phyloP scores from a whole-genome alignment of 2,797 vertebrate species.

The Enteromius thamalakanensis region DNA sequence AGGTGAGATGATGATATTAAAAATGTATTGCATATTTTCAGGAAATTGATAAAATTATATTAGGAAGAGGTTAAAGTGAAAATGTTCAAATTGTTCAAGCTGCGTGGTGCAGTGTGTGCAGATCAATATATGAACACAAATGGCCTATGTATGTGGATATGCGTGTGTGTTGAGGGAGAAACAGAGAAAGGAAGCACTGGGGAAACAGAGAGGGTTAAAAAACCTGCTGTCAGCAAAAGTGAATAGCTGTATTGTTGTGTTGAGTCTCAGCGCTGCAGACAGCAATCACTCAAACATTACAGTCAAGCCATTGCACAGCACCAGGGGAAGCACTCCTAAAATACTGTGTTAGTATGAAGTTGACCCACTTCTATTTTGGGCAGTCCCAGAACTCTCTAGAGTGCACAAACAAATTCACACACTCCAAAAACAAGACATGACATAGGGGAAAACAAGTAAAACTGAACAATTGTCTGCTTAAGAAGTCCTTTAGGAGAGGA shows the following conservation, averaged over 20 bases:
- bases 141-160: not conserved
- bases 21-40: not conserved
- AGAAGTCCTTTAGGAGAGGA: not conserved
- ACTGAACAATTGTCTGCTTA: not conserved
- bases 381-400: conserved; percentile 43
- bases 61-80: not conserved
- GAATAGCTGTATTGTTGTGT: conserved; percentile 48
- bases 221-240: conserved; percentile 47
- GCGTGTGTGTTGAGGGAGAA: conserved; percentile 9
- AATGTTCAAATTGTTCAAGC: not conserved
- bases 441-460: not conserved
- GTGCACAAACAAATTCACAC: conserved; percentile 48
- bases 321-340: conserved; percentile 51
- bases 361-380: conserved; percentile 52
- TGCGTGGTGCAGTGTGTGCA: not conserved
- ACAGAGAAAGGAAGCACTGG: conserved; percentile 26
- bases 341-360: conserved; percentile 32
- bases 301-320: conserved; percentile 26
- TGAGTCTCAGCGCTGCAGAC: conserved; percentile 40
- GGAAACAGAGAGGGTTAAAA: conserved; percentile 35
- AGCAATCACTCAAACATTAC: conserved; percentile 49
- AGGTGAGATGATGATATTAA: not conserved
- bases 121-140: not conserved
- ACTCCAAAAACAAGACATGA: conserved; percentile 34
- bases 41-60: not conserved